Evolutionary conservation across 1,140 invertebrate genomes (phyloP).

Genomic region (Drosophila chauvacae): DNA sequence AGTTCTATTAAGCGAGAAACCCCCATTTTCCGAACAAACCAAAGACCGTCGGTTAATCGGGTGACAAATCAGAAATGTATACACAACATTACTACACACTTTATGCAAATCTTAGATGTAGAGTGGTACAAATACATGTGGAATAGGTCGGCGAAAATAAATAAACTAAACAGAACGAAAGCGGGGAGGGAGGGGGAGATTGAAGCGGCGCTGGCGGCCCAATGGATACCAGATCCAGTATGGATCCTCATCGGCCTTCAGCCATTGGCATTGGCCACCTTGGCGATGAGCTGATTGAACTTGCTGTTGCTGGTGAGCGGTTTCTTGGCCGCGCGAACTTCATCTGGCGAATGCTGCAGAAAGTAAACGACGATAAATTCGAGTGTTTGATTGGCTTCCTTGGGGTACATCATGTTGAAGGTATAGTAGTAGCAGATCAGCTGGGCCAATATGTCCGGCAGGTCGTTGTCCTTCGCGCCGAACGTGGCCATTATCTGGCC

Average conservation of each 20-base stretch:
- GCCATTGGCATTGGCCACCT: slow-evolving; percentile 69
- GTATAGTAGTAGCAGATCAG: slow-evolving; percentile 80
- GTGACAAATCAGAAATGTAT: slow-evolving; percentile 72
- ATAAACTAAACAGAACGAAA: slow-evolving; percentile 69
- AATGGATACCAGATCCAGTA: slow-evolving; percentile 25
- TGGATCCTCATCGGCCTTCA: slow-evolving; percentile 15
- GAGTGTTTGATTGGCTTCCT: slow-evolving; percentile 81
- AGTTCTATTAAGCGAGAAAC: not conserved
- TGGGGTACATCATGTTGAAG: slow-evolving; percentile 81
- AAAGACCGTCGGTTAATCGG: slow-evolving; percentile 11
- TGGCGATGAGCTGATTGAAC: slow-evolving; percentile 71
- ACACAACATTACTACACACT: slow-evolving; percentile 80
- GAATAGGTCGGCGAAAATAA: slow-evolving; percentile 70
- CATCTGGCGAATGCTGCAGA: slow-evolving; percentile 68
- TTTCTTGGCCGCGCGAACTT: slow-evolving; percentile 68
- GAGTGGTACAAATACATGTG: slow-evolving; percentile 69
- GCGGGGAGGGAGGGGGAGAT: slow-evolving; percentile 23
- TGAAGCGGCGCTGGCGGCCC: slow-evolving; percentile 26
- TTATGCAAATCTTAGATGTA: slow-evolving; percentile 76
- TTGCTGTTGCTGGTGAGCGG: slow-evolving; percentile 58
- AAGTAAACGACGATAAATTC: slow-evolving; percentile 80
- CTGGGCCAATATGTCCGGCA: slow-evolving; percentile 74
- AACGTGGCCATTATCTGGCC: slow-evolving; percentile 68
- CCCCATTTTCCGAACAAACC: not conserved
- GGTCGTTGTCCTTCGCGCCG: slow-evolving; percentile 47